These are phyloP conservation scores for Nycteola revayana DNA, from an alignment of 2,888 invertebrate species.

Conservation along the genomic window DNA sequence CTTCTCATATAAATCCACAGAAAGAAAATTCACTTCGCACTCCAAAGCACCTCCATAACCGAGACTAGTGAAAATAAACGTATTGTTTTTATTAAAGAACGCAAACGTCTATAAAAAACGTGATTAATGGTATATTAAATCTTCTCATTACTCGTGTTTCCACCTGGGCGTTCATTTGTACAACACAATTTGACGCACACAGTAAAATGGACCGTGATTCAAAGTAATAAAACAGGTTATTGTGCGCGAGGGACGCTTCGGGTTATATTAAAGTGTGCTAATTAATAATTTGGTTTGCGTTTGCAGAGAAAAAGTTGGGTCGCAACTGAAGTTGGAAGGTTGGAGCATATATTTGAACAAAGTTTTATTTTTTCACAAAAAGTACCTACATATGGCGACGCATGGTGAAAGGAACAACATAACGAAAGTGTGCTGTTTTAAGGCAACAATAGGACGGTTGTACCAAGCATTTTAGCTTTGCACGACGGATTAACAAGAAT, in stretches of 20 bases:
- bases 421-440: no score
- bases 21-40: no score
- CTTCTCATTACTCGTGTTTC: constrained; percentile 25
- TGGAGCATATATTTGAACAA: constrained; percentile 8
- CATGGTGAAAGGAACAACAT: no score
- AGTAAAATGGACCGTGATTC: constrained; percentile 9
- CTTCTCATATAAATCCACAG: no score
- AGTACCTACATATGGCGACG: no score
- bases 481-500: no score
- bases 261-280: constrained; percentile 23
- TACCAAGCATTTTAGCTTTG: no score
- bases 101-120: constrained; percentile 15
- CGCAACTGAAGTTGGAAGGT: constrained; percentile 2
- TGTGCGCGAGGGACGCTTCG: constrained; percentile 6
- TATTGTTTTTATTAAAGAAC: no score
- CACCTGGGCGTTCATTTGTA: constrained; percentile 24
- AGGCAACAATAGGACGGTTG: no score
- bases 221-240: constrained; percentile 9
- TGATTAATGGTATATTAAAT: constrained; percentile 27
- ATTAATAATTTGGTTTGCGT: constrained; percentile 34
- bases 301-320: constrained; percentile 13
- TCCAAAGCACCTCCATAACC: no score
- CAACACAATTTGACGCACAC: constrained; percentile 1
- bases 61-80: no score
- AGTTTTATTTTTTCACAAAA: background rate